Evolutionary conservation across 37 sponge, comb jelly and placozoan species (phyloP), one percentile per base, ranked within the genome.

Genomic region (Amphimedon queenslandica): DNA sequence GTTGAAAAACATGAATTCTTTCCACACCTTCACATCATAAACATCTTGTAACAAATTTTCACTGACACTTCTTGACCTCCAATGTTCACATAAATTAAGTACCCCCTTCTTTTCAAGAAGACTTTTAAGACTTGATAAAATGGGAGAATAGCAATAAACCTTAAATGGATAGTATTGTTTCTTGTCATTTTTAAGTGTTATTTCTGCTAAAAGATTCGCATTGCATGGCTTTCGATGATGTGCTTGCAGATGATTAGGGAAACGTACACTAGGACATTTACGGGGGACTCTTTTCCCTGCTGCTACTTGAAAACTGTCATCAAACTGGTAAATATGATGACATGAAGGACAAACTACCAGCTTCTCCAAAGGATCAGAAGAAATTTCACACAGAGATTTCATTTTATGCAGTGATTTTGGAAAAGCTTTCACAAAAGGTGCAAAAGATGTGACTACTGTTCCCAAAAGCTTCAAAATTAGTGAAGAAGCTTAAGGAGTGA

Each of bases 11-110:
- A 42, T 35, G 80, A 89, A 89, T 0, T 71, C 55, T 55, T 80
- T 57, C 85, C 85, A 84, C 5, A 89, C 37, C 56, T 47, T 75
- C 23, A 85, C 85, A 83, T 89, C 81, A 76, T 77, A 89, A 1
- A 89, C 73, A 74, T 84, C 90, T 24, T 32, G 33, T 4, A 76
- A 35, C 13, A 25, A n/a, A 53, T 37, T 31, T 47, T 8, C 13
- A 38, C 37, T 35, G 5, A 57, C 33, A 32, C 42, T 28, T 23
- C 71, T 53, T 57, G 41, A 27, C 21, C 42, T 69, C 74, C 83
- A 81, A 27, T 73, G 69, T 43, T 76, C 55, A 74, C 67, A 88
- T n/a, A 18, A 21, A 35, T 66, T 53, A 5, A 61, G 55, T 66
- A 84, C 73, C 5, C 56, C 61, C 37, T 73, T 36, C 27, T n/a